Base-by-base conservation (phyloP, 2,797 vertebrate genomes). In the Neostethus bicornis region DNA sequence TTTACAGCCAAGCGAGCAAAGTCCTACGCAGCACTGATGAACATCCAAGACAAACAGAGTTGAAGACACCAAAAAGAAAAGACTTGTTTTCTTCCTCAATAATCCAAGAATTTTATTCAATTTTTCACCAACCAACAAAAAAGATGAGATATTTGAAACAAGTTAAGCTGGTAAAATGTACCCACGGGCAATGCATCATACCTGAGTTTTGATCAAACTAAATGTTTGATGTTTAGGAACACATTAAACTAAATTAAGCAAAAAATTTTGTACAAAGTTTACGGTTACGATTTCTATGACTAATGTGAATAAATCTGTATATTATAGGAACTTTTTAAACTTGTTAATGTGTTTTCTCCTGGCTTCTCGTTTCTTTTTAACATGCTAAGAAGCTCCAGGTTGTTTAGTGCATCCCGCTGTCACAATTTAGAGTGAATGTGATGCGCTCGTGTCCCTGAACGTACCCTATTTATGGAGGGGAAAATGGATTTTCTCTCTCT, bases 11-110 rank as follows among this genome's bases (percentile, higher is more conserved):
- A 96, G 44, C 92, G 97, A 77, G 93, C 94, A 12, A 95, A 94
- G 83, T 95, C 95, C 46, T 94, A 90, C 89, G 74, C 85, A 86
- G 96, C 85, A 78, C 83, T 94, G 83, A 91, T 93, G 84, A 94
- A 94, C 85, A 94, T 98, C 89, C 95, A 97, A 89, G 95, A 97
- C 91, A 96, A 96, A 84, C 85, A 78, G 84, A 94, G 90, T 87
- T 98, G 93, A 98, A 80, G 77, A 52, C 41, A 54, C 31, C 38
- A 12, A 19, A 1, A 28, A 25, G 10, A 48, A 48, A 23, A 4
- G 4, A 17, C n/a, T 45, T 14, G 3, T 51, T 37, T 20, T 47
- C n/a, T 69, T 71, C 56, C 56, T 60, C 7, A 2, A 32, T 41
- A 19, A 10, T 43, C 2, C 13, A 12, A 35, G n/a, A n/a, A n/a